Conservation (phyloP, 2,113 vertebrate genomes). For the Varanus salvator region DNA sequence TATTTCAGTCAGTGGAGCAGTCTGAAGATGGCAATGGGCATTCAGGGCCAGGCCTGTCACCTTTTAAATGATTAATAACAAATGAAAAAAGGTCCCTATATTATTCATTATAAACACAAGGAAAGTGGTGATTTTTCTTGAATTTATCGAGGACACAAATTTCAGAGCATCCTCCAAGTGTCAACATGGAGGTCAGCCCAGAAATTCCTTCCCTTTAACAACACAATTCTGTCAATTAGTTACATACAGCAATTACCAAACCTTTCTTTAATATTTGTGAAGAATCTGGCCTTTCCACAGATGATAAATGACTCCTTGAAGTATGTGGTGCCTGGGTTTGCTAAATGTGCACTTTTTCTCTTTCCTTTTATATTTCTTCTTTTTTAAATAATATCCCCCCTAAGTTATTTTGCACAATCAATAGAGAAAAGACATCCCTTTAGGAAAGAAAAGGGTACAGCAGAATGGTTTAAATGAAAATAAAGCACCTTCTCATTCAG, state of each 20-base stretch:
- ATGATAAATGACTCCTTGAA: constrained; percentile 78
- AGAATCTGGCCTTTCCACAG: constrained; percentile 75
- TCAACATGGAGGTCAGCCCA: constrained; percentile 52
- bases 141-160: constrained; percentile 57
- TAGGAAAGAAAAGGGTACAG: constrained; percentile 42
- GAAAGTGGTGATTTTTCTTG: constrained; percentile 35
- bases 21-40: neutral
- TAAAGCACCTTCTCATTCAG: constrained; percentile 49
- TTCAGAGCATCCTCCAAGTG: constrained; percentile 69
- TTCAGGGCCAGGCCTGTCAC: neutral
- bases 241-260: constrained; percentile 69
- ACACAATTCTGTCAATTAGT: constrained; percentile 79
- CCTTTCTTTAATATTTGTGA: constrained; percentile 74
- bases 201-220: constrained; percentile 63
- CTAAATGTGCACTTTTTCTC: constrained; percentile 72
- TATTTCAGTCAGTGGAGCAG: neutral
- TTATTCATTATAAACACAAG: constrained; percentile 54
- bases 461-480: constrained; percentile 35
- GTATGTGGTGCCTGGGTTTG: constrained; percentile 68
- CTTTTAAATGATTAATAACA: constrained; percentile 41
- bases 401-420: constrained; percentile 63
- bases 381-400: constrained; percentile 27
- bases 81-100: constrained; percentile 22
- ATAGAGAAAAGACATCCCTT: neutral
- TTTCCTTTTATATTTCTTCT: constrained; percentile 16